Percentiles rank a stretch among this genome's conserved stretches.
These are phyloP conservation scores for Tiphia femorata DNA, from an alignment of 2,888 invertebrate species.

Conservation along the genomic window DNA sequence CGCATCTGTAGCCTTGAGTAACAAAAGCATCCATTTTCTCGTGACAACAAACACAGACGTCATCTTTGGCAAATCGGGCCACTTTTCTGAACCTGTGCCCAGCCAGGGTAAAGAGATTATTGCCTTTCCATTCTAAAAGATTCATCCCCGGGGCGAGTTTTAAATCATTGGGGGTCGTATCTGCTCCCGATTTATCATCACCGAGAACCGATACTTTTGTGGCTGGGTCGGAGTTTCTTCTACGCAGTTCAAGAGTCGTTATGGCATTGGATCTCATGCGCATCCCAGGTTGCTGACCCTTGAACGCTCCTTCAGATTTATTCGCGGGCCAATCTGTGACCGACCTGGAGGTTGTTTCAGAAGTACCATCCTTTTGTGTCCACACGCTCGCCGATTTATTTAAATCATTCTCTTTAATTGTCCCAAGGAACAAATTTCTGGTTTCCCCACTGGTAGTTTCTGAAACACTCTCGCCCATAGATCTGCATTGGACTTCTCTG, in stretches of 20 bases:
- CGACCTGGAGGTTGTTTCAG: constrained; percentile 51
- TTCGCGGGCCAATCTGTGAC: constrained; percentile 65
- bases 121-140: constrained; percentile 74
- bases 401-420: constrained; percentile 63
- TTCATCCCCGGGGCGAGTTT: constrained; percentile 72
- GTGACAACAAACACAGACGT: constrained; percentile 85
- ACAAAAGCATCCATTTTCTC: constrained; percentile 85
- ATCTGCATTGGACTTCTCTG: constrained; percentile 65
- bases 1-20: constrained; percentile 84
- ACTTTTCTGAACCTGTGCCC: constrained; percentile 85
- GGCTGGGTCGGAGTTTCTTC: constrained; percentile 83
- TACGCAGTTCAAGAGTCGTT: constrained; percentile 71
- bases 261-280: constrained; percentile 66
- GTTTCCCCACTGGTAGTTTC: constrained; percentile 51
- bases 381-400: constrained; percentile 54
- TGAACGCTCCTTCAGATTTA: constrained; percentile 54
- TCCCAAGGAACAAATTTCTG: constrained; percentile 61
- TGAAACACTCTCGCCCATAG: constrained; percentile 65
- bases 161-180: constrained; percentile 70
- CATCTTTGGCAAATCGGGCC: constrained; percentile 83
- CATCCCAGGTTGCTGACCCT: constrained; percentile 61
- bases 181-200: constrained; percentile 69
- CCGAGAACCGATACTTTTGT: constrained; percentile 70
- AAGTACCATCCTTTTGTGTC: constrained; percentile 50
- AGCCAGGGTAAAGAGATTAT: constrained; percentile 77